Percentiles rank a stretch among this genome's conserved stretches.
Conservation (phyloP, 1,140 invertebrate genomes). For the Nephila pilipes region DNA sequence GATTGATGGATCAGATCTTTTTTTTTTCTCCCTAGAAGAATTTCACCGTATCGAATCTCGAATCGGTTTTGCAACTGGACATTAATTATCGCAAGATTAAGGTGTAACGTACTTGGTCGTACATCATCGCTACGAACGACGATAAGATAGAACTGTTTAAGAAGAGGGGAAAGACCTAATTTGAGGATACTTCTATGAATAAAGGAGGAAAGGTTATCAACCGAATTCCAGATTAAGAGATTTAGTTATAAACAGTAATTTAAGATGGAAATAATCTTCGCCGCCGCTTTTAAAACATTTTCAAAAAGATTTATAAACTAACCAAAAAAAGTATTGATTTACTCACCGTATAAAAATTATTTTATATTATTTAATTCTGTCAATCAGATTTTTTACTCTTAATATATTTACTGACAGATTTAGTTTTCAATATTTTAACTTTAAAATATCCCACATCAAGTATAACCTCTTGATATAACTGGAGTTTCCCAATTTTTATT, state of each 20-base stretch:
- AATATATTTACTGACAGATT: too few relatives aligned
- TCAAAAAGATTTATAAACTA: too few relatives aligned
- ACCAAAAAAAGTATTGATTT: too few relatives aligned
- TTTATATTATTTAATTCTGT: too few relatives aligned
- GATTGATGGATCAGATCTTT: constrained; percentile 30
- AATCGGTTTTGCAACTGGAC: constrained; percentile 10
- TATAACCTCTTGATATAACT: too few relatives aligned
- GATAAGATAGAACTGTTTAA: constrained; percentile 9
- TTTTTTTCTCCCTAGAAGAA: not conserved
- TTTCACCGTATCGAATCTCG: constrained; percentile 1
- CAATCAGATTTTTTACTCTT: too few relatives aligned
- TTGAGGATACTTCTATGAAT: not conserved
- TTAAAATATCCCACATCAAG: too few relatives aligned
- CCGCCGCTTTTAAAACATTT: too few relatives aligned
- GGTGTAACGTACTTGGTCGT: constrained; percentile 1
- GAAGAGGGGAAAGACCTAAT: constrained; percentile 39
- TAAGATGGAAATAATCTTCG: not conserved
- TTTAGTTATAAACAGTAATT: not conserved
- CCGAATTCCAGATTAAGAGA: not conserved
- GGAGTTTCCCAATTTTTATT: too few relatives aligned
- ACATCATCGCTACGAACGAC: not conserved
- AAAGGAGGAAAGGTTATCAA: not conserved
- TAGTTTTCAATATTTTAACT: too few relatives aligned
- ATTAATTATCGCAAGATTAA: constrained; percentile 9
- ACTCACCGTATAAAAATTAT: too few relatives aligned